Conservation (phyloP, 2,113 vertebrate species). For the Callospermophilus lateralis region DNA sequence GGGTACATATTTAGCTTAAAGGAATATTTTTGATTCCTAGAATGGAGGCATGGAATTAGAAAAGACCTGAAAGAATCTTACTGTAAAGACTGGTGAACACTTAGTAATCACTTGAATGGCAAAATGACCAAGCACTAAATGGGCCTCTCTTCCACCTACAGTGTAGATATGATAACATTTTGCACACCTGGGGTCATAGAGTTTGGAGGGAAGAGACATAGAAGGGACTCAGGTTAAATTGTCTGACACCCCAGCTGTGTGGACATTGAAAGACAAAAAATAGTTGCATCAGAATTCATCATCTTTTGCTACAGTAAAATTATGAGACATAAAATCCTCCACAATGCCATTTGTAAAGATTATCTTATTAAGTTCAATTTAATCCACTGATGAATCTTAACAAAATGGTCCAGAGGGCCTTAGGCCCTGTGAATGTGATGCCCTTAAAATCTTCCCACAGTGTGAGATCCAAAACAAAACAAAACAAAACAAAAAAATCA, state of each 20-base stretch:
- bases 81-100: neutral
- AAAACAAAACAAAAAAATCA: no score
- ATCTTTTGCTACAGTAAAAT: neutral
- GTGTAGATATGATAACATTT: fast-evolving
- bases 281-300: neutral
- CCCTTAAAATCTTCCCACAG: neutral
- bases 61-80: neutral
- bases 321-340: neutral
- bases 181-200: neutral
- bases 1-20: neutral
- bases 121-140: neutral
- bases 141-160: neutral
- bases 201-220: neutral
- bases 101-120: neutral
- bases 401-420: neutral
- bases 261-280: neutral
- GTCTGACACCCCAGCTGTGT: neutral
- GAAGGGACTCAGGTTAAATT: neutral
- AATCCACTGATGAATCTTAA: neutral
- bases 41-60: neutral
- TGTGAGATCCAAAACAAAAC: neutral
- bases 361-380: neutral
- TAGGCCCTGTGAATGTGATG: neutral
- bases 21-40: neutral
- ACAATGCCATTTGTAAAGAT: neutral